Percentiles rank a stretch among this genome's conserved stretches.
Conservation (phyloP, 2,888 invertebrate genomes). For the Oligia strigilis region DNA sequence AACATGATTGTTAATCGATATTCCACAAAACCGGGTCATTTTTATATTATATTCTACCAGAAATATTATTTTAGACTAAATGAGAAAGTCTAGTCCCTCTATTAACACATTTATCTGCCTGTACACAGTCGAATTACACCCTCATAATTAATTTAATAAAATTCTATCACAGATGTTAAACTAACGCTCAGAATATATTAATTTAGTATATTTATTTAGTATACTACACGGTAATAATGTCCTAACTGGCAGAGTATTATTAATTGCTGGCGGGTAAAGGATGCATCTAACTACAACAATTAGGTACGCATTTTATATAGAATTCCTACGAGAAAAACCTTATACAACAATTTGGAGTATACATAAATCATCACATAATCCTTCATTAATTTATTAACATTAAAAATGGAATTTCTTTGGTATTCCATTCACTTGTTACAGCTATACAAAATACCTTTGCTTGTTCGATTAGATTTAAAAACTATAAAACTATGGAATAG, state of each 20-base stretch:
- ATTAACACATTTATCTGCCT: slow-evolving; percentile 42
- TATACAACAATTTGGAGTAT: slow-evolving; percentile 36
- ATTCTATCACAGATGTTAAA: slow-evolving; percentile 74
- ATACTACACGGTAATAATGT: slow-evolving; percentile 47
- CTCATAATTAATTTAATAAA: slow-evolving; percentile 61
- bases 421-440: slow-evolving; percentile 37
- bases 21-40: background rate
- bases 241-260: slow-evolving; percentile 57
- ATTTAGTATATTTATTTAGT: slow-evolving; percentile 53
- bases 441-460: slow-evolving; percentile 32
- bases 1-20: slow-evolving; percentile 1
- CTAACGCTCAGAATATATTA: slow-evolving; percentile 56
- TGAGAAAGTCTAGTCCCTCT: slow-evolving; percentile 22
- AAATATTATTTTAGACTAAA: slow-evolving; percentile 30
- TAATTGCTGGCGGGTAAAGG: slow-evolving; percentile 50
- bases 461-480: slow-evolving; percentile 32
- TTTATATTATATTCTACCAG: slow-evolving; percentile 18
- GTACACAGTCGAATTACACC: slow-evolving; percentile 51
- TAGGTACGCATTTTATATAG: slow-evolving; percentile 38
- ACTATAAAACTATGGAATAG: slow-evolving; percentile 52
- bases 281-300: slow-evolving; percentile 41
- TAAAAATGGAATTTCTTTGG: slow-evolving; percentile 47
- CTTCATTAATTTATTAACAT: slow-evolving; percentile 21
- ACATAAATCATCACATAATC: slow-evolving; percentile 34
- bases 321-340: slow-evolving; percentile 33